These are phyloP conservation scores for Brachyhypopomus gauderio DNA, from an alignment of 2,113 vertebrate genomes.

Conservation along the genomic window DNA sequence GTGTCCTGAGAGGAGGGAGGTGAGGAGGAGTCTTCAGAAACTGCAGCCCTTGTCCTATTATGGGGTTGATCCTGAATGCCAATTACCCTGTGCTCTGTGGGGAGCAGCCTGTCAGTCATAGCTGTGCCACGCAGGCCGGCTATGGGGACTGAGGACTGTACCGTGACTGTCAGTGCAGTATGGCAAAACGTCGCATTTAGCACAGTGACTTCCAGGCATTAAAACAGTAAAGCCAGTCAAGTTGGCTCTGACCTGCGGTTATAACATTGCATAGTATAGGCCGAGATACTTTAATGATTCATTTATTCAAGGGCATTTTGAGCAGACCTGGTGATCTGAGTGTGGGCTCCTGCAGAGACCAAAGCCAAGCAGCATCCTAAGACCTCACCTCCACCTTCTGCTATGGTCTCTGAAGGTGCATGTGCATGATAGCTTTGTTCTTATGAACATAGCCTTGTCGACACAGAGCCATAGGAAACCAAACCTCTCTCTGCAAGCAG, in stretches of 20 bases:
- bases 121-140: no score
- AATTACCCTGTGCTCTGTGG: constrained; percentile 73
- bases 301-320: neutral
- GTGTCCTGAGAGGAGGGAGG: constrained; percentile 63
- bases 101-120: constrained; percentile 75
- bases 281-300: constrained; percentile 4
- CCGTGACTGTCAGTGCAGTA: constrained; percentile 52
- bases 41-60: constrained; percentile 68
- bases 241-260: constrained; percentile 13
- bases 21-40: constrained; percentile 62
- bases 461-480: neutral
- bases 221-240: constrained; percentile 12
- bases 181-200: constrained; percentile 54
- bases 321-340: constrained; percentile 27
- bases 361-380: neutral
- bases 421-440: constrained; percentile 1
- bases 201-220: constrained; percentile 49
- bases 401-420: neutral
- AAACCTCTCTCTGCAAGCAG: neutral
- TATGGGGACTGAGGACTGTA: no score
- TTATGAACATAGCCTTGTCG: neutral
- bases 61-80: constrained; percentile 76
- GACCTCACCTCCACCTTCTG: neutral
- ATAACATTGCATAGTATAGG: neutral
- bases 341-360: neutral